Conservation (phyloP, 1,140 invertebrate genomes). For the Euwallacea fornicatus region DNA sequence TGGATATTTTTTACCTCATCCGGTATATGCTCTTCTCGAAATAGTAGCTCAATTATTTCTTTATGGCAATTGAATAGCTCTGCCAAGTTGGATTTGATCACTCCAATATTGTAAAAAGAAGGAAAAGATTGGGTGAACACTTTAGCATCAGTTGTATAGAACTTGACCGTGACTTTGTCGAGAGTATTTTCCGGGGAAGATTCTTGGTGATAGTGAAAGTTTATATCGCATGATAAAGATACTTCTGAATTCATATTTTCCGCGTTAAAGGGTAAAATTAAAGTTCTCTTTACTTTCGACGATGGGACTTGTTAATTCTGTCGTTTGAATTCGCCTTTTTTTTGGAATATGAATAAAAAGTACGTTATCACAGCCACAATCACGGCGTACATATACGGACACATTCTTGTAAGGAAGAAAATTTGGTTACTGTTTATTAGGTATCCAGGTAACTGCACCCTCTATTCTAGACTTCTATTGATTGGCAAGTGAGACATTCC, state of each 20-base stretch:
- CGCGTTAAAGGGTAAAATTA: neutral
- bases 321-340: too few species aligned
- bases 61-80: slow-evolving; percentile 18
- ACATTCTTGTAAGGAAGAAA: too few species aligned
- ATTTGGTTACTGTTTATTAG: too few species aligned
- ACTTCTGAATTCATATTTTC: neutral
- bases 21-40: slow-evolving; percentile 23
- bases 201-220: slow-evolving; percentile 17
- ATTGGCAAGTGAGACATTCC: too few species aligned
- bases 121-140: slow-evolving; percentile 48
- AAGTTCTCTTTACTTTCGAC: neutral
- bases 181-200: slow-evolving; percentile 1
- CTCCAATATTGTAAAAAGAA: slow-evolving; percentile 26
- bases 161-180: slow-evolving; percentile 47
- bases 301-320: too few species aligned
- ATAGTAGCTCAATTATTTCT: slow-evolving; percentile 24
- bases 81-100: slow-evolving; percentile 19
- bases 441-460: too few species aligned
- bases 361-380: too few species aligned
- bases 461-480: too few species aligned
- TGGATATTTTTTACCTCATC: slow-evolving; percentile 15
- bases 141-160: slow-evolving; percentile 40
- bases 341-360: too few species aligned
- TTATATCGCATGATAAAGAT: slow-evolving; percentile 6
- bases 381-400: too few species aligned